A percentile compares a stretch with the other conserved stretches of the same genome.
These are phyloP conservation scores for Petrosia ficiformis DNA, from an alignment of 37 sponge, comb jelly and placozoan genomes.

Conservation along the genomic window DNA sequence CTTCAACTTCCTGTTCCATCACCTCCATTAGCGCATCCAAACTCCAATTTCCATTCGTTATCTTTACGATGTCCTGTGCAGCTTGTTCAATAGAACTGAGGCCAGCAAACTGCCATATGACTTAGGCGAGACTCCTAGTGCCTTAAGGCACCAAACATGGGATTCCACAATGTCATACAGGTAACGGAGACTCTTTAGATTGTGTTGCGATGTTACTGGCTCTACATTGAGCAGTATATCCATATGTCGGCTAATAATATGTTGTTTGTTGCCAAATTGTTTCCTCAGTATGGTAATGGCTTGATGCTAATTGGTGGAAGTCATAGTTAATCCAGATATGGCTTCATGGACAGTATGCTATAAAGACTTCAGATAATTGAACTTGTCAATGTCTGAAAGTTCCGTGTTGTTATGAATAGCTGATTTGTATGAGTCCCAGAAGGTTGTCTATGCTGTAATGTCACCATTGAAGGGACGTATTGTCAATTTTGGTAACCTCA, in stretches of 20 bases:
- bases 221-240: not conserved
- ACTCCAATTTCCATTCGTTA: not conserved
- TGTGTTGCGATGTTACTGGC: not conserved
- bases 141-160: not conserved
- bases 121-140: not conserved
- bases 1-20: not conserved
- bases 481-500: not conserved
- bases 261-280: not conserved
- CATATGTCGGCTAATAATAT: not conserved
- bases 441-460: not conserved
- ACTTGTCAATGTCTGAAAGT: not conserved
- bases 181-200: not conserved
- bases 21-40: not conserved
- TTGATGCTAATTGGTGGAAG: not conserved
- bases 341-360: not conserved
- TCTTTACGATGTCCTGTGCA: not conserved
- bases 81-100: not conserved
- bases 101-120: not conserved
- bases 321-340: not conserved
- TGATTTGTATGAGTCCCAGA: not conserved
- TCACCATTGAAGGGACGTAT: not conserved
- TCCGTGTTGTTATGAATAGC: not conserved
- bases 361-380: not conserved
- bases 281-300: not conserved
- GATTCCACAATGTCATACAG: not conserved